phyloP scores from a whole-genome alignment of 1,140 invertebrate species.

The Frieseomelitta varia region DNA sequence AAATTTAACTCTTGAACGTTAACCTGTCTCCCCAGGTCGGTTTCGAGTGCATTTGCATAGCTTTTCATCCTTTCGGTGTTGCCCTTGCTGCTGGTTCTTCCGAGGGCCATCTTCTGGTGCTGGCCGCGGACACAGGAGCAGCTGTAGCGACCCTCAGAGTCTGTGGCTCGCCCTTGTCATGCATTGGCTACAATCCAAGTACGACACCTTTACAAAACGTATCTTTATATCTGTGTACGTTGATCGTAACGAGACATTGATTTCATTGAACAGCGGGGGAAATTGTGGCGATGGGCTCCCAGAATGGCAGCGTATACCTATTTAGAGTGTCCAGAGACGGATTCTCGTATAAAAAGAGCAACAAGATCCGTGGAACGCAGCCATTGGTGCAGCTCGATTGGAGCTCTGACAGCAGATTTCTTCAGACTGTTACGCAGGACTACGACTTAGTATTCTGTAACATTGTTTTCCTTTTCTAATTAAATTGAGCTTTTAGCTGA shows the following conservation, averaged over 20 bases:
- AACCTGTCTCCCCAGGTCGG: slow-evolving; percentile 82
- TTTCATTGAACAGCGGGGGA: slow-evolving; percentile 88
- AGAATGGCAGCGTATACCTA: slow-evolving; percentile 93
- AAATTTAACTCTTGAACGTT: not conserved
- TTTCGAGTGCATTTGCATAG: slow-evolving; percentile 91
- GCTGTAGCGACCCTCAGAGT: slow-evolving; percentile 92
- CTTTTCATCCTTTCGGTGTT: slow-evolving; percentile 93
- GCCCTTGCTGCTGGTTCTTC: slow-evolving; percentile 94
- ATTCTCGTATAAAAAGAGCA: slow-evolving; percentile 93
- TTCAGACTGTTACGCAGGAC: slow-evolving; percentile 95
- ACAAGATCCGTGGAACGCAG: slow-evolving; percentile 92
- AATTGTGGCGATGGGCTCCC: slow-evolving; percentile 94
- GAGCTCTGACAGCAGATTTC: slow-evolving; percentile 93
- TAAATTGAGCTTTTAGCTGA: not conserved
- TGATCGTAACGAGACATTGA: not conserved
- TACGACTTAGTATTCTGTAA: slow-evolving; percentile 95
- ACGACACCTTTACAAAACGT: slow-evolving; percentile 58
- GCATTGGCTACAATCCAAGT: slow-evolving; percentile 94
- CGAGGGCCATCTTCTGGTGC: slow-evolving; percentile 92
- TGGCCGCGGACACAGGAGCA: slow-evolving; percentile 91
- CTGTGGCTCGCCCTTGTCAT: slow-evolving; percentile 92
- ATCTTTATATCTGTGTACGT: not conserved
- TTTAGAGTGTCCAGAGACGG: slow-evolving; percentile 93
- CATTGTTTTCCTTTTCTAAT: slow-evolving; percentile 64
- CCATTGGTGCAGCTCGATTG: slow-evolving; percentile 93